Evolutionary conservation across 2,888 invertebrate species (phyloP).

Genomic region (Hofmannophila pseudospretella): DNA sequence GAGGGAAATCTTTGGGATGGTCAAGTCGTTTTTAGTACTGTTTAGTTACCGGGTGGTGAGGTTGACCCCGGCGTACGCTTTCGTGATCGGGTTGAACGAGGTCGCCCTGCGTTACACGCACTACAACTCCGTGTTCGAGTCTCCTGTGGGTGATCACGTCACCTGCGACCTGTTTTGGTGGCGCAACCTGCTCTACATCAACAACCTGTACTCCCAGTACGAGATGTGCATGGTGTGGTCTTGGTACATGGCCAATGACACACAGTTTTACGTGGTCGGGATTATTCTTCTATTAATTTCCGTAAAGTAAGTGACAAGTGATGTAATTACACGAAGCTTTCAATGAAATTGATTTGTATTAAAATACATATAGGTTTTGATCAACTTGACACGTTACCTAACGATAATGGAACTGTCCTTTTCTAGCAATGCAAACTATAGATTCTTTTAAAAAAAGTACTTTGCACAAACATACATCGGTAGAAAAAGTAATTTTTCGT

Average conservation of each 20-base stretch:
- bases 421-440: too few species aligned
- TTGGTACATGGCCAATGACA: conserved; percentile 90
- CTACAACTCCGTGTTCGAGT: conserved; percentile 84
- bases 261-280: conserved; percentile 86
- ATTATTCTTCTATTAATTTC: conserved; percentile 81
- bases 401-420: too few species aligned
- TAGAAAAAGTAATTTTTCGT: too few species aligned
- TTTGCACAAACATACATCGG: too few species aligned
- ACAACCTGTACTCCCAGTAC: conserved; percentile 85
- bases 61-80: conserved; percentile 88
- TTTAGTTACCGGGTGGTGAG: conserved; percentile 80
- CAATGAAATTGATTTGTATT: not conserved
- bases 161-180: conserved; percentile 90
- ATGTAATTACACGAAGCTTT: not conserved
- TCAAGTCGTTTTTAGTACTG: conserved; percentile 70
- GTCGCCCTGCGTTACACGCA: conserved; percentile 84
- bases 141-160: conserved; percentile 82
- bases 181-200: conserved; percentile 90
- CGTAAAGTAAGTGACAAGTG: conserved; percentile 77
- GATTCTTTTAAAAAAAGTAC: too few species aligned
- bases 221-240: conserved; percentile 91
- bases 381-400: too few species aligned
- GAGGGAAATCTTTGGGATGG: conserved; percentile 51
- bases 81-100: conserved; percentile 86
- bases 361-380: too few species aligned